Percentiles rank a stretch among this genome's conserved stretches.
Conservation (phyloP, 1,140 invertebrate genomes). For the Hylyphantes graminicola region DNA sequence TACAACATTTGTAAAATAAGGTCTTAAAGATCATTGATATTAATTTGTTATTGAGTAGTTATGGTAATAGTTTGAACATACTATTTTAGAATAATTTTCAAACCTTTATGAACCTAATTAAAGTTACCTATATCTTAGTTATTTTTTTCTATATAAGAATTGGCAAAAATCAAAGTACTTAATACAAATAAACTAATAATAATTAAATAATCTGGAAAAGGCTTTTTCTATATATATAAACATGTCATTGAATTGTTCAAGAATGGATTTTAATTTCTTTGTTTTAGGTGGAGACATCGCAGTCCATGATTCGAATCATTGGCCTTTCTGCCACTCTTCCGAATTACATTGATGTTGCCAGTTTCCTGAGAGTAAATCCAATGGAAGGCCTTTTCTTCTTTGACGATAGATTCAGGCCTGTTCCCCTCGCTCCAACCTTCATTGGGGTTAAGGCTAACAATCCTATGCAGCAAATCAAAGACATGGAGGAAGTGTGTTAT, state of each 20-base stretch:
- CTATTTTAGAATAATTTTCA: too few species aligned
- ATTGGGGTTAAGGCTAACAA: constrained; percentile 88
- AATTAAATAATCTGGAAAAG: too few species aligned
- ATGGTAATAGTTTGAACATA: too few species aligned
- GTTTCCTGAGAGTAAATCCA: constrained; percentile 94
- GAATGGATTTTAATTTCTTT: neutral
- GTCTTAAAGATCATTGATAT: too few species aligned
- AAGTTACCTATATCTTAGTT: too few species aligned
- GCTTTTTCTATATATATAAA: neutral
- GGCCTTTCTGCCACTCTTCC: constrained; percentile 97
- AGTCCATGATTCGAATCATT: constrained; percentile 98
- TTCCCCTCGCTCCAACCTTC: constrained; percentile 92
- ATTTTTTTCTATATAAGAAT: too few species aligned
- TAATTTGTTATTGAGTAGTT: too few species aligned
- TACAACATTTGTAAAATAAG: too few species aligned
- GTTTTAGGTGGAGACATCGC: constrained; percentile 86
- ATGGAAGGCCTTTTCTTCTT: constrained; percentile 96
- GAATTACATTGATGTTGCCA: constrained; percentile 96
- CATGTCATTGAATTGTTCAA: too few species aligned
- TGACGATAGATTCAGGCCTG: constrained; percentile 94
- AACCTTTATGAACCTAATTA: too few species aligned
- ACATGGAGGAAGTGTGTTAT: constrained; percentile 95
- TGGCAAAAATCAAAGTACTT: too few species aligned
- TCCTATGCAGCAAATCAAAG: constrained; percentile 79
- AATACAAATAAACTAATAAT: too few species aligned